Evolutionary conservation across 2,113 vertebrate genomes (phyloP), one percentile per base, ranked within the genome.

Genomic region (Gobius niger): DNA sequence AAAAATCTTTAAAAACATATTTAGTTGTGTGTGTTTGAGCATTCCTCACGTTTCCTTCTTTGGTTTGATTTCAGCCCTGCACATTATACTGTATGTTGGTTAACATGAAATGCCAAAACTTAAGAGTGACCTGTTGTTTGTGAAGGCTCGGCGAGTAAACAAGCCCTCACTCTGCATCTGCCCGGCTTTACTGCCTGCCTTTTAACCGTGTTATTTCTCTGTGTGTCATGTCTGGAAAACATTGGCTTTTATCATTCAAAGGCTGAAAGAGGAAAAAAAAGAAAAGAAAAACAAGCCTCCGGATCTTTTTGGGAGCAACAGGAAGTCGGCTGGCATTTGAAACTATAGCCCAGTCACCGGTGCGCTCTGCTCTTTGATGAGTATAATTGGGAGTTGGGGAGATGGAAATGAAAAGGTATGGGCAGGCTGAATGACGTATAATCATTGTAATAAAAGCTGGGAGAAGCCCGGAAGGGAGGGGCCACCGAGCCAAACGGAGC

Each of bases 401-500:
- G 60, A 44, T 88, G 70, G 76, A 87, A 89, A 90, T 89, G 79
- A 88, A 84, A 90, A 87, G 83, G 83, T 77, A 86, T 63, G 42
- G 62, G 44, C 75, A 47, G 74, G 65, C 75, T 78, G 75, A 71
- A 74, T 86, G 83, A 83, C 70, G 78, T 83, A 68, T 87, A 87
- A 82, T 89, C 83, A 85, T 60, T 1, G 57, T 75, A 72, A 75
- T 85, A 82, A 84, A 82, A 84, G 84, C 42, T 52, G 68, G 72
- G 72, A 78, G 53, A 70, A 67, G 65, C 47, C 46, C 53, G 66
- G 56, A 76, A 70, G 49, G 11, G 51, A 66, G 15, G 65, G 10
- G 24, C 49, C 5, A 6, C 16, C 24, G 24, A 34, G 24, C 24
- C 24, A 34, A 34, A 34, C 24, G 24, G 24, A 34, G 24, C 24